Evolutionary conservation across 2,888 invertebrate species (phyloP), one percentile per base, ranked within the genome.

Genomic region (Lepeophtheirus nordmannii): DNA sequence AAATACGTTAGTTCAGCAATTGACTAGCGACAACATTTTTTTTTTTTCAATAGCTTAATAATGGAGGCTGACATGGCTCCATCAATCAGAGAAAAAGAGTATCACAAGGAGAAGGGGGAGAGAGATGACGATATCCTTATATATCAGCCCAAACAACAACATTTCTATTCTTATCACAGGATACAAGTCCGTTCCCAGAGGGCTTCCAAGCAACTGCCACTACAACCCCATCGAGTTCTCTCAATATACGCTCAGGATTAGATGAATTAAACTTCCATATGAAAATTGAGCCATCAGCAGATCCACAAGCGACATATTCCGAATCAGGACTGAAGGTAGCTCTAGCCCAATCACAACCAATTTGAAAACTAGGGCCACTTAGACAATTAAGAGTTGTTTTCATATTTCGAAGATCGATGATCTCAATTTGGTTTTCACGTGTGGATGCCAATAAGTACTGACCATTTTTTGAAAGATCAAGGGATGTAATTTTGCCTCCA

Each of bases 311-410:
- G 61, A 91, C 83, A 75, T 89, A 86, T 70, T 86, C 83, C 10
- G 86, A 89, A 75, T 89, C 89, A 41, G 91, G 89, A 72, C 93
- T 93, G 76, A 94, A 93, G 62, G 86, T 84, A 14, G 92, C 92
- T 72, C 94, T 81, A 39, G 90, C 83, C 85, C 89, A 94, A 79
- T 97, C 96, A 78, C 89, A 90, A 69, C 89, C 89, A 69, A 94
- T 87, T 79, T 91, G 91, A 78, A 97, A 97, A 68, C 87, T 86
- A 72, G 97, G 96, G 74, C 88, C 87, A 76, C 94, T 94, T 79
- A 58, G 79, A 79, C 70, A 70, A 63, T 68, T 71, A 69, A 70
- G 56, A 69, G 91, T 82, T 69, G 93, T 87, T 76, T 88, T 85
- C 78, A 90, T 92, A 85, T 87, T 91, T 74, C 97, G 82, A 70